Base-by-base conservation (phyloP, 1,140 invertebrate species). In the Cotesia glomerata region DNA sequence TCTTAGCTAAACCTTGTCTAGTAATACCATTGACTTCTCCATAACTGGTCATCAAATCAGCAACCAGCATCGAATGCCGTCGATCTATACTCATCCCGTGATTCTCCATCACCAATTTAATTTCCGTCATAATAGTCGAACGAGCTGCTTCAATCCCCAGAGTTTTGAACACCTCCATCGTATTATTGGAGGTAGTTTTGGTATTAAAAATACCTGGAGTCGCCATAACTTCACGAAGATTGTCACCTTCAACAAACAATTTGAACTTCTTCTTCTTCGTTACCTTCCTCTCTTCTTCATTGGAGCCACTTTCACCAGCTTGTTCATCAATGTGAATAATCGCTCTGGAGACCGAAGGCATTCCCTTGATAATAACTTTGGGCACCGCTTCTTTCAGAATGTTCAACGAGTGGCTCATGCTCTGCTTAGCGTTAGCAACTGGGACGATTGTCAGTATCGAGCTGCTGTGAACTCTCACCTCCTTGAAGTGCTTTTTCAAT, bases 21-120 rank as follows among this genome's bases (percentile, higher is more conserved):
- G 98, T 99, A 77, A 99, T 99, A 73, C 98, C 98, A 4, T 98
- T 89, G 36, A 99, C 97, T 90, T 99, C 97, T 5, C 98, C 98
- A 76, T 96, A 89, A 72, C 93, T 94, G 0, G 98, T 98, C 98
- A 99, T 99, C 76, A 99, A 91, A 86, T 99, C 98, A 58, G 98
- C 97, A 39, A 99, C 89, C 52, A 99, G 90, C 93, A 97, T 99
- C 58, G 99, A 93, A 89, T 99, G 98, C 32, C 98, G 87, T 76
- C 93, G 92, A 89, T 99, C 98, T 69, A 99, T 96, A 77, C 92
- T 96, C 93, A 99, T 99, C 61, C 98, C 98, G 84, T 99, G 98
- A 76, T 94, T 95, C 81, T 94, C 93, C 98, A 99, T 99, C 9
- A 99, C 98, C 69, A 93, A 91, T 79, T 95, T 94, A 78, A 99